Evolutionary conservation across 1,140 invertebrate species (phyloP), one percentile per base, ranked within the genome.

Genomic region (Eupeodes corollae): DNA sequence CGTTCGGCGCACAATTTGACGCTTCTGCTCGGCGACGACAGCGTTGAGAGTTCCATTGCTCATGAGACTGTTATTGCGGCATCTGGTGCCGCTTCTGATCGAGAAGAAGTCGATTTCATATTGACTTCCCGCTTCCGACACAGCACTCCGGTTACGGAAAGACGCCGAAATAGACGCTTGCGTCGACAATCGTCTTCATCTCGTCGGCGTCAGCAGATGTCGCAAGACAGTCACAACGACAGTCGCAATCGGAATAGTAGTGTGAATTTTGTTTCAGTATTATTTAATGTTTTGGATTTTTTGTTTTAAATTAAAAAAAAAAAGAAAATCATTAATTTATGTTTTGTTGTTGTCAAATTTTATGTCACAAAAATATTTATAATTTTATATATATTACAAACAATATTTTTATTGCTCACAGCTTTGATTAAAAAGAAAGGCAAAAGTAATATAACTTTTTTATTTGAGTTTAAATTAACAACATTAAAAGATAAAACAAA

Each of bases 211-310:
- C 32, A 43, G 34, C 15, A 19, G 33, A 31, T 21, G 18, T n/a
- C 19, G 18, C 14, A 33, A 26, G 16, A 46, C 42, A 51, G 47
- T 42, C 44, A 34, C 46, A 55, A 39, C 37, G 46, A 31, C 38
- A 52, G 35, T 46, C 52, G 41, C 26, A 51, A 47, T 35, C 55
- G 35, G 48, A 50, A 42, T 34, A 55, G 48, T 50, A 60, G 52
- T 49, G 48, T 30, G 26, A 61, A 62, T 48, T 51, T 65, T 52
- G 59, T 58, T 49, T 65, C 52, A 42, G 57, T 65, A 42, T 56
- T 65, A 51, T 65, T 65, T 50, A 65, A 65, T 59, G 58, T 65
- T 50, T 56, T 65, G 50, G 62, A 65, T 40, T 65, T 65, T 53
- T 49, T 65, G 50, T 65, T 65, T 52, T 65, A 54, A 56, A 37